phyloP scores from a whole-genome alignment of 2,113 vertebrate species.

The Cyanistes caeruleus region DNA sequence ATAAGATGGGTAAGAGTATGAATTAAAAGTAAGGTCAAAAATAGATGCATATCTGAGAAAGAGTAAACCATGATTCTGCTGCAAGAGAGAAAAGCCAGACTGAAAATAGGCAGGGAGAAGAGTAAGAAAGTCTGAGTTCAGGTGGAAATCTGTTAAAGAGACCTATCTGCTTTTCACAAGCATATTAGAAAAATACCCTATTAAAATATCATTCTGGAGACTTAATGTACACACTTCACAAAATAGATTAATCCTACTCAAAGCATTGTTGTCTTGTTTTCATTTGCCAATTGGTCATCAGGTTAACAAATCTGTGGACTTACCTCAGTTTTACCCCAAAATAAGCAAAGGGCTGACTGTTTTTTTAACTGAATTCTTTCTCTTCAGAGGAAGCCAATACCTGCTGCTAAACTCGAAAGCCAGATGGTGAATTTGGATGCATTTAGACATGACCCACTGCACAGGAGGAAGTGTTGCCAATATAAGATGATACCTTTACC shows the following conservation, averaged over 20 bases:
- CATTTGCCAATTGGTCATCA: neutral
- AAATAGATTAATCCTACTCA: neutral
- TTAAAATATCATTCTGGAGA: neutral
- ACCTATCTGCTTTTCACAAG: neutral
- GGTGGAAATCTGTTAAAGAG: neutral
- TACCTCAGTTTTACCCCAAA: neutral
- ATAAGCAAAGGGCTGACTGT: neutral
- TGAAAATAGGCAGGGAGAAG: neutral
- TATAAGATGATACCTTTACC: neutral
- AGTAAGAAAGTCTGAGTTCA: neutral
- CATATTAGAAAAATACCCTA: neutral
- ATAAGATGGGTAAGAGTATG: neutral
- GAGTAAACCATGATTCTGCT: neutral
- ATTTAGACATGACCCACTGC: slow-evolving; percentile 24
- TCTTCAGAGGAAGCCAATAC: neutral
- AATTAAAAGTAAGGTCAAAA: neutral
- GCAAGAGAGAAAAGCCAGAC: neutral
- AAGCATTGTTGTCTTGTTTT: neutral
- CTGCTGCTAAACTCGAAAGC: neutral
- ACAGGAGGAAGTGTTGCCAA: neutral
- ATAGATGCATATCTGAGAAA: neutral
- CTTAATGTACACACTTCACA: neutral
- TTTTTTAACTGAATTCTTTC: neutral
- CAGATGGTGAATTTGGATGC: slow-evolving; percentile 13
- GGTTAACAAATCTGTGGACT: neutral